These are phyloP conservation scores for Euleptes europaea DNA, from an alignment of 2,113 vertebrate species.

Conservation along the genomic window DNA sequence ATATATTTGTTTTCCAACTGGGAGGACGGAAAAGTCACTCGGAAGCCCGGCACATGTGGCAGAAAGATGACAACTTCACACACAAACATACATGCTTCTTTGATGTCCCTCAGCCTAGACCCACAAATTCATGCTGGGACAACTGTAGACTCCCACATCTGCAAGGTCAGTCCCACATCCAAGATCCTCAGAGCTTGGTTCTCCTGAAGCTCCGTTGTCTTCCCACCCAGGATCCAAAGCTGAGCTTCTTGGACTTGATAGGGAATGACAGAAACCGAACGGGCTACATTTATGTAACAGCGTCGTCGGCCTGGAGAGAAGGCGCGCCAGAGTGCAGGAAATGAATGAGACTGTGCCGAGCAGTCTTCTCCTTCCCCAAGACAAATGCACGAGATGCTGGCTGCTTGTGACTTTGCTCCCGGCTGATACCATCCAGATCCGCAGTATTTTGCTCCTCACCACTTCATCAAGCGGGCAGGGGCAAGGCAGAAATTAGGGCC, in stretches of 20 bases:
- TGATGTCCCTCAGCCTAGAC: background rate
- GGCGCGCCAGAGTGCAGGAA: background rate
- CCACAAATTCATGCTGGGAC: background rate
- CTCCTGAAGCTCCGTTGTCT: background rate
- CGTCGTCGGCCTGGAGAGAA: background rate
- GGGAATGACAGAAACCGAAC: background rate
- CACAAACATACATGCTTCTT: background rate
- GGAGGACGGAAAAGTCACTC: background rate
- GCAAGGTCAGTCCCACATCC: background rate
- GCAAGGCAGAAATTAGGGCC: background rate
- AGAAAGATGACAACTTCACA: background rate
- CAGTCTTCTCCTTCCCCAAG: background rate
- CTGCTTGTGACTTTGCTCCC: background rate
- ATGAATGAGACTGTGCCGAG: background rate
- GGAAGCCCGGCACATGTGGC: background rate
- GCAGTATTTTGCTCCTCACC: background rate
- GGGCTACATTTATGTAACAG: background rate
- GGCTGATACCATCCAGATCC: background rate
- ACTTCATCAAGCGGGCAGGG: background rate
- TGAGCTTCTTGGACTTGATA: background rate
- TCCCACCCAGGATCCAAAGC: background rate
- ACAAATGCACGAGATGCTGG: background rate
- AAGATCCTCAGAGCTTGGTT: background rate
- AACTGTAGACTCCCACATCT: background rate
- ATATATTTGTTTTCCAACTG: background rate